These are phyloP conservation scores for Zoanthus solanderi DNA, from an alignment of 92 coral and sea anemone genomes.

Conservation along the genomic window DNA sequence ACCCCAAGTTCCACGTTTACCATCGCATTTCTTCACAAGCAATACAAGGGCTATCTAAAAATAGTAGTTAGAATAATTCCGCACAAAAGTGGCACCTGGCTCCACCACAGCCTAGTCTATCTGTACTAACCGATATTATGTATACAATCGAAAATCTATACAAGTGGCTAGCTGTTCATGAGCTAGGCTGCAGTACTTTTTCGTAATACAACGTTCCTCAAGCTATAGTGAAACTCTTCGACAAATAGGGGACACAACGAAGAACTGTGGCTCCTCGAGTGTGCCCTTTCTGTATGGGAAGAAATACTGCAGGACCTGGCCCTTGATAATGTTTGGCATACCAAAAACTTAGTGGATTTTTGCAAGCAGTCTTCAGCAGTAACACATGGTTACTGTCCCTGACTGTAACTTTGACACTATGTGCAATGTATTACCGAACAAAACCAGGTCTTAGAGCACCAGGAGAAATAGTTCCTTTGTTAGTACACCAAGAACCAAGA, in stretches of 20 bases:
- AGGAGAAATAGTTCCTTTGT: constrained; percentile 32
- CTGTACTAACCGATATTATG: not conserved
- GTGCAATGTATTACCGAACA: constrained; percentile 42
- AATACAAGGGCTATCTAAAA: too few relatives aligned
- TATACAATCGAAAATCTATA: not conserved
- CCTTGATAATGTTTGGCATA: not conserved
- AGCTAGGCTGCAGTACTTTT: not conserved
- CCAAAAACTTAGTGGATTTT: not conserved
- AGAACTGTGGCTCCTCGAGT: not conserved
- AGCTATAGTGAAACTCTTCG: not conserved
- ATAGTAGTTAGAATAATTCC: too few relatives aligned
- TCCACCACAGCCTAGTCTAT: not conserved
- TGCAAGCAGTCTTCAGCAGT: not conserved
- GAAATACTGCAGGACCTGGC: not conserved
- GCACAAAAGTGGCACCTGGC: too few relatives aligned
- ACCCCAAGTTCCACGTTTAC: too few relatives aligned
- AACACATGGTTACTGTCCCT: not conserved
- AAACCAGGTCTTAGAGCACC: constrained; percentile 52
- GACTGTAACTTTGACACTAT: constrained; percentile 38
- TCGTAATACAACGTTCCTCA: not conserved
- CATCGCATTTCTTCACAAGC: too few relatives aligned
- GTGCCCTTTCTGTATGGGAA: not conserved
- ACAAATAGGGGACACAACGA: not conserved
- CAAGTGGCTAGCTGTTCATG: not conserved
- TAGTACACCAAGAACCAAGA: constrained; percentile 41